Base-by-base conservation (phyloP, 2,888 invertebrate genomes). In the Keiferia lycopersicella region DNA sequence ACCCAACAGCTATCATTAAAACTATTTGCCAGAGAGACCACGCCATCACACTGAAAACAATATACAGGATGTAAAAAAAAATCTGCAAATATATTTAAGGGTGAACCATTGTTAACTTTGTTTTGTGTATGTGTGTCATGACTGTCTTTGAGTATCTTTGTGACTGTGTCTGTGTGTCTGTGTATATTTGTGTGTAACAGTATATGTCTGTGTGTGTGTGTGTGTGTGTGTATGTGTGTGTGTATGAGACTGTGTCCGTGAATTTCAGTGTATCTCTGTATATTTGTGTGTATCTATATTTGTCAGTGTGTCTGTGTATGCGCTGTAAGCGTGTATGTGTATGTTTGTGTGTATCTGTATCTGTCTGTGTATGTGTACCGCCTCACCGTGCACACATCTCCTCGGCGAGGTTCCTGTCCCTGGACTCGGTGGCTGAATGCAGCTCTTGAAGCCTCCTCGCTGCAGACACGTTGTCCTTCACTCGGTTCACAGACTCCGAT, bases 341-440 rank as follows among this genome's bases (percentile, higher is more conserved):
- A 10, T 4, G 34, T 34, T 1, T 4, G 34, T 34, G 10, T 34
- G 34, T 34, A 10, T 34, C 1, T 34, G 34, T 34, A 10, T 26
- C 3, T 26, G 26, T 26, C 3, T 26, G 26, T 39, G 39, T 39
- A 10, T 39, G 39, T 39, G 39, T 41, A n/a, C 11, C 50, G 18
- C 3, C 69, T 67, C 51, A 84, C 88, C 85, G 81, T 53, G 76
- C 68, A 77, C 94, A 96, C 84, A 96, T 96, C 57, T 95, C 94
- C 79, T 97, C 97, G 1, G 96, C 96, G 1, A 96, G 81, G 79
- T 96, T 96, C 68, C 97, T 92, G 81, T 98, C 98, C 34, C 96
- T 84, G 0, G 96, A 95, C 83, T 98, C 97, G 73, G 87, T 85
- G 0, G 91, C 91, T 0, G 89, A 86, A 34, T 84, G 81, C 58